A percentile compares a stretch with the other conserved stretches of the same genome.
Evolutionary conservation across 2,797 vertebrate genomes (phyloP).

Genomic region (Nannoperca obscura): DNA sequence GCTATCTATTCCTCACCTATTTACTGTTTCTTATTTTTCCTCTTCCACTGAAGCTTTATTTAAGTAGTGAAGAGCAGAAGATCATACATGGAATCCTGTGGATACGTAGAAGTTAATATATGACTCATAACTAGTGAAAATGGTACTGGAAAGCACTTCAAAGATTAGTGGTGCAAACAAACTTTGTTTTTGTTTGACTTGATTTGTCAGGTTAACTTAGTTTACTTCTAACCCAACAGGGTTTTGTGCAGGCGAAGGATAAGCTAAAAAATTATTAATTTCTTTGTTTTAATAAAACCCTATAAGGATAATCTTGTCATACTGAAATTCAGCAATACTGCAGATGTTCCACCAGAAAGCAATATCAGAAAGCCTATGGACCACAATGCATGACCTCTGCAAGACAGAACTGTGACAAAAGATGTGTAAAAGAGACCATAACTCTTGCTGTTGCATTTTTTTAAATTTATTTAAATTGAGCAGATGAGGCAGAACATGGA

Average conservation of each 20-base stretch:
- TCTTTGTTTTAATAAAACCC: background rate
- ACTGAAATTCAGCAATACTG: conserved; percentile 3
- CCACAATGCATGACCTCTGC: background rate
- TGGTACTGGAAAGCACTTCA: background rate
- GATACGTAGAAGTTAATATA: conserved; percentile 85
- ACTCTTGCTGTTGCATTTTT: conserved; percentile 34
- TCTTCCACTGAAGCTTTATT: conserved; percentile 19
- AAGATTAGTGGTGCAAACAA: background rate
- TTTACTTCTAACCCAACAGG: background rate
- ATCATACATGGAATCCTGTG: conserved; percentile 75
- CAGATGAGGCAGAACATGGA: conserved; percentile 35
- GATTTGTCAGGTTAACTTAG: background rate
- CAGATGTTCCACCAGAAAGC: background rate
- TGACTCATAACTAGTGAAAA: conserved; percentile 44
- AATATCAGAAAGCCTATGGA: background rate
- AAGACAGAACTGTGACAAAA: background rate
- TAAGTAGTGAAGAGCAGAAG: conserved; percentile 77
- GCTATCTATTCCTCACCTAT: background rate
- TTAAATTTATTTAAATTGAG: conserved; percentile 59
- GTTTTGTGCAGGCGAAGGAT: background rate
- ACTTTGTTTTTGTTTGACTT: conserved; percentile 6
- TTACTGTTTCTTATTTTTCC: background rate
- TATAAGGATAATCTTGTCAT: background rate
- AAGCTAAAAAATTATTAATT: background rate
- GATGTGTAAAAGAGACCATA: conserved; percentile 7